These are phyloP conservation scores for Euborellia annulipes DNA, from an alignment of 1,140 invertebrate species.

Conservation along the genomic window DNA sequence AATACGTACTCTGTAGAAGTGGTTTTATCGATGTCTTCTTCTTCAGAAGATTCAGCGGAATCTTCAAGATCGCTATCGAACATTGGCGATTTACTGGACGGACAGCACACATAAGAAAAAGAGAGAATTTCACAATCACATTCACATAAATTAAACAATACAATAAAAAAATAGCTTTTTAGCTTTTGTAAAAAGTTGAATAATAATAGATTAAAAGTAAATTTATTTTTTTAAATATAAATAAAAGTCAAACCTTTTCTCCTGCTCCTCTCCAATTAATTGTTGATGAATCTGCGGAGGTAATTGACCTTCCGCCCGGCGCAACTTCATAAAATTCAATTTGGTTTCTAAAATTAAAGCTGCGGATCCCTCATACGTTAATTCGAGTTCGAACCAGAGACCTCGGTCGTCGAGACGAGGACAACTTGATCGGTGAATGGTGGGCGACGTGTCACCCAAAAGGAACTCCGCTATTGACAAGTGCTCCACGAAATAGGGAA, in stretches of 20 bases:
- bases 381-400: constrained; percentile 82
- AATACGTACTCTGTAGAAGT: constrained; percentile 4
- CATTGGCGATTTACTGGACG: constrained; percentile 33
- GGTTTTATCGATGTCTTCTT: constrained; percentile 42
- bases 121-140: background rate
- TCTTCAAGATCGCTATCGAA: constrained; percentile 81
- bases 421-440: constrained; percentile 54
- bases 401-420: constrained; percentile 72
- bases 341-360: constrained; percentile 89
- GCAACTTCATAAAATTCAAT: constrained; percentile 80
- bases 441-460: constrained; percentile 56
- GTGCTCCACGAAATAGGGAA: constrained; percentile 80
- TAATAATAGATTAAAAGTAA: no score
- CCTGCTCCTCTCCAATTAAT: constrained; percentile 3
- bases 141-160: no score
- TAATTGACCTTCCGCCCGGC: background rate
- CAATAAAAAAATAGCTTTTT: no score
- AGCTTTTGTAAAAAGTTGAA: no score
- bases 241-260: no score
- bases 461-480: constrained; percentile 59
- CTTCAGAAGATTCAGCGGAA: constrained; percentile 77
- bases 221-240: no score
- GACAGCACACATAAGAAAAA: no score
- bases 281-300: background rate
- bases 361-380: constrained; percentile 76